Percentiles rank a stretch among this genome's conserved stretches.
phyloP scores from a whole-genome alignment of 2,113 vertebrate genomes.

The Cichladusa arquata region DNA sequence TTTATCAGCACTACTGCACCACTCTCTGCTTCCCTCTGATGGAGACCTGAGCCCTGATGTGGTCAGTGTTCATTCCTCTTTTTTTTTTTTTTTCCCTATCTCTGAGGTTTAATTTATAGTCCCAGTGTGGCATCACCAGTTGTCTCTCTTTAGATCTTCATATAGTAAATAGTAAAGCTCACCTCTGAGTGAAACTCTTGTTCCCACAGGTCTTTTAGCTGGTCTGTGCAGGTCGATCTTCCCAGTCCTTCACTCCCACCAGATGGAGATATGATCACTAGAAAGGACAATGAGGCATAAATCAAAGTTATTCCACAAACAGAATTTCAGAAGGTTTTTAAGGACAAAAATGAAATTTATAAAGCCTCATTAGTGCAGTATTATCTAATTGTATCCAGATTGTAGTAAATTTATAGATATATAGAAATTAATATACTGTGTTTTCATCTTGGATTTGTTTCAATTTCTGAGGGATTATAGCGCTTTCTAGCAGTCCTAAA shows the following conservation, averaged over 20 bases:
- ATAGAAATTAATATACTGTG: background rate
- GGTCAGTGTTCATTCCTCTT: background rate
- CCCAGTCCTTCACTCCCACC: background rate
- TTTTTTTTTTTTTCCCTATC: fast-evolving
- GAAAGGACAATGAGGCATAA: background rate
- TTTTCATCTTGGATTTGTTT: background rate
- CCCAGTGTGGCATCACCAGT: background rate
- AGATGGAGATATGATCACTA: slow-evolving; percentile 20
- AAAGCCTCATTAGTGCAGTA: background rate
- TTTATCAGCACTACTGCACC: background rate
- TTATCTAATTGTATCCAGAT: background rate
- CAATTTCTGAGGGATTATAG: background rate
- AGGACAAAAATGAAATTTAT: background rate
- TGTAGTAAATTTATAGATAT: background rate
- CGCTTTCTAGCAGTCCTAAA: background rate
- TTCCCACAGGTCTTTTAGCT: background rate
- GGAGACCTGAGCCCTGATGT: background rate
- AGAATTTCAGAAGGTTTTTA: background rate
- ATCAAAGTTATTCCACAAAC: slow-evolving; percentile 2
- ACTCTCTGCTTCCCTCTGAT: background rate
- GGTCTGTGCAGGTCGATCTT: background rate
- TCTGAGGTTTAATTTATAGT: background rate
- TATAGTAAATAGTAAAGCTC: background rate
- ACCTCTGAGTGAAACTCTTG: background rate
- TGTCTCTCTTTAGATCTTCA: background rate